These are phyloP conservation scores for Gymnoscelis rufifasciata DNA, from an alignment of 2,888 invertebrate genomes.

Conservation along the genomic window DNA sequence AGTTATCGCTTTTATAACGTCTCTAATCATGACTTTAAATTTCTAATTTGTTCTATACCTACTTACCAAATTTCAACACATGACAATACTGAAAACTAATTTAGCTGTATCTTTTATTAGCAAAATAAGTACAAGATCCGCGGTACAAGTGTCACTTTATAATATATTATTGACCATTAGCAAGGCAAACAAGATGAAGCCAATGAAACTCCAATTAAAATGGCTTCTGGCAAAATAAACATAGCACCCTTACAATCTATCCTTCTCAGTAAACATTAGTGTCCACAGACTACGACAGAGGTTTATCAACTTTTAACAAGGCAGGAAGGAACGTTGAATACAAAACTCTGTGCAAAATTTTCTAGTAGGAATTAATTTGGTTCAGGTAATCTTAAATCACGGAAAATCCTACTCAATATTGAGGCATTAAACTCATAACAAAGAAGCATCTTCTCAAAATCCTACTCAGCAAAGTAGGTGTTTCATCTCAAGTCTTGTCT, in stretches of 20 bases:
- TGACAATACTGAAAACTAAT: no score
- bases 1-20: no score
- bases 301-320: no score
- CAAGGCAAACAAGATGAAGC: slow-evolving; percentile 30
- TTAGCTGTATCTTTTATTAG: no score
- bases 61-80: no score
- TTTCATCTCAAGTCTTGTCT: slow-evolving; percentile 58
- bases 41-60: no score
- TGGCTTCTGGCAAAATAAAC: slow-evolving; percentile 30
- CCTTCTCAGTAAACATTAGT: not conserved
- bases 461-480: slow-evolving; percentile 51
- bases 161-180: slow-evolving; percentile 24
- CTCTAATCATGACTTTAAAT: no score
- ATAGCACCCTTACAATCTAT: slow-evolving; percentile 3
- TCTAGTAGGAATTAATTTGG: no score
- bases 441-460: slow-evolving; percentile 23
- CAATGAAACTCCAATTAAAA: slow-evolving; percentile 23
- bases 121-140: no score
- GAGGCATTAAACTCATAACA: slow-evolving; percentile 13
- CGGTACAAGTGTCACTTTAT: not conserved
- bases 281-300: not conserved
- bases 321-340: no score
- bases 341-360: no score
- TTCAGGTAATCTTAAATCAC: not conserved
- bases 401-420: not conserved